Evolutionary conservation across 2,113 vertebrate genomes (phyloP).

Genomic region (Centropus bengalensis): DNA sequence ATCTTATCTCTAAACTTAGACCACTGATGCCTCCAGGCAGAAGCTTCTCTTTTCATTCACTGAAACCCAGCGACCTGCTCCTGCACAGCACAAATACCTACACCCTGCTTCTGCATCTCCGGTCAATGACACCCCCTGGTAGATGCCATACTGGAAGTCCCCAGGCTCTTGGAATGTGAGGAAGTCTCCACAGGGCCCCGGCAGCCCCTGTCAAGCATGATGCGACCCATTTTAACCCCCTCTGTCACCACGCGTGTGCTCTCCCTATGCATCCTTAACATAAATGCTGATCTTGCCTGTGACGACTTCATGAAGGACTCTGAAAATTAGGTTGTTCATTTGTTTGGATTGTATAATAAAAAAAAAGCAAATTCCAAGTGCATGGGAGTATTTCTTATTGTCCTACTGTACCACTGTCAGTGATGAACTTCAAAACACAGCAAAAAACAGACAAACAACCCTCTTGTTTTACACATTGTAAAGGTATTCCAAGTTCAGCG

Average conservation of each 20-base stretch:
- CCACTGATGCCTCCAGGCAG: neutral
- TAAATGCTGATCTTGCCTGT: neutral
- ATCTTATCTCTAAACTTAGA: neutral
- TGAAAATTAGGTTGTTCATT: neutral
- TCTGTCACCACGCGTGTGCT: fast-evolving
- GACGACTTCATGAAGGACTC: neutral
- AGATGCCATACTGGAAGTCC: fast-evolving
- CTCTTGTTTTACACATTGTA: fast-evolving
- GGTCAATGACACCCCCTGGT: fast-evolving
- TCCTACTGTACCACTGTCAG: neutral
- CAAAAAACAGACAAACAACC: neutral
- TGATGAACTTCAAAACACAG: neutral
- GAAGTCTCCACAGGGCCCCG: neutral
- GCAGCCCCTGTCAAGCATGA: fast-evolving
- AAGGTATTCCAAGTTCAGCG: neutral
- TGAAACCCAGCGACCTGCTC: neutral
- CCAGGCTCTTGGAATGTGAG: neutral
- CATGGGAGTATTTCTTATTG: neutral
- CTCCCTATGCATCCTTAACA: neutral
- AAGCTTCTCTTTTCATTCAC: neutral
- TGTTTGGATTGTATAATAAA: neutral
- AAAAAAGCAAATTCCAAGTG: neutral
- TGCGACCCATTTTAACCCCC: neutral
- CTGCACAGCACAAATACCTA: neutral
- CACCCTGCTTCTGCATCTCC: neutral